Conservation (phyloP, 2,113 vertebrate species). For the Menidia beryllina region DNA sequence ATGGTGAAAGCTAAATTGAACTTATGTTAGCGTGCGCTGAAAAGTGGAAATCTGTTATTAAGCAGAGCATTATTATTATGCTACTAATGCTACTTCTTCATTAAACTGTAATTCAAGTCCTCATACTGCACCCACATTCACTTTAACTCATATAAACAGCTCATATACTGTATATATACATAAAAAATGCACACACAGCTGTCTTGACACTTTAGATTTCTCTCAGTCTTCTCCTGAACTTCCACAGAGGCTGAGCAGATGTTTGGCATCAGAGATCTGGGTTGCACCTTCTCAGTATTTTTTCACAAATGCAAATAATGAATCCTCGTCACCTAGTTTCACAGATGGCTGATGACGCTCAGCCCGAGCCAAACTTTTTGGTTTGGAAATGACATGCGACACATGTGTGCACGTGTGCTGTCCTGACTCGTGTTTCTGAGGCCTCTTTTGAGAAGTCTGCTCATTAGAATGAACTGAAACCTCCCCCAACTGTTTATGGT, state of each 20-base stretch:
- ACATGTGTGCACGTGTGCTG: not conserved
- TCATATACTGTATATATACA: no score
- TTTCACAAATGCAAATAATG: conserved; percentile 39
- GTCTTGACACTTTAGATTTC: conserved; percentile 8
- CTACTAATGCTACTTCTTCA: no score
- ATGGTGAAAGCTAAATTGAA: no score
- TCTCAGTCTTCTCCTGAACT: conserved; percentile 46
- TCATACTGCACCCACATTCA: no score
- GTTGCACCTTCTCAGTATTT: conserved; percentile 20
- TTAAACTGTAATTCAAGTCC: no score
- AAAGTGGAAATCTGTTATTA: no score
- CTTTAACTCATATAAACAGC: no score
- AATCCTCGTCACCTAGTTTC: conserved; percentile 25
- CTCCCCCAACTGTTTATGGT: conserved; percentile 28
- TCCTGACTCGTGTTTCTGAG: conserved; percentile 16
- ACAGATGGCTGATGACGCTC: conserved; percentile 2
- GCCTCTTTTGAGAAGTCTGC: conserved; percentile 33
- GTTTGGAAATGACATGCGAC: not conserved
- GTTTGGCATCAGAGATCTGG: conserved; percentile 54
- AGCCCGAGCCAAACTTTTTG: not conserved
- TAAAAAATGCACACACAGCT: not conserved
- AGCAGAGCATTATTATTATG: no score
- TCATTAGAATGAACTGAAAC: conserved; percentile 34
- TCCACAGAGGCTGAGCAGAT: conserved; percentile 60
- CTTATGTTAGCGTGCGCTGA: no score